Percentiles rank a stretch among this genome's conserved stretches.
Conservation (phyloP, 2,113 vertebrate species). For the Ondatra zibethicus region DNA sequence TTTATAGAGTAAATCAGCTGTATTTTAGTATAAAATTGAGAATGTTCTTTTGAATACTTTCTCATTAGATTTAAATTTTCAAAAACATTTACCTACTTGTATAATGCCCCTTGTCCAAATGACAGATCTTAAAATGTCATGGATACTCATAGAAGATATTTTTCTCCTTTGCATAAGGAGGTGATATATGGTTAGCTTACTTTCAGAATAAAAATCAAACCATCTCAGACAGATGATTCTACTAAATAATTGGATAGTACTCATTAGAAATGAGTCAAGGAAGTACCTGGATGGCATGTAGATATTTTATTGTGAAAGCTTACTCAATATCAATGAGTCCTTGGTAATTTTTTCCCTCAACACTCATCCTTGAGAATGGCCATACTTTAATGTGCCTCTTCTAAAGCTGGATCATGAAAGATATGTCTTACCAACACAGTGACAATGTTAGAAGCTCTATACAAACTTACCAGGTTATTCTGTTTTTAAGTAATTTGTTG, state of each 20-base stretch:
- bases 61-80: background rate
- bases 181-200: background rate
- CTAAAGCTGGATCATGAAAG: background rate
- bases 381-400: background rate
- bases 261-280: background rate
- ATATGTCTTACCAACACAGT: background rate
- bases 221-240: background rate
- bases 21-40: constrained; percentile 9
- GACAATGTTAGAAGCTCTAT: background rate
- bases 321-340: background rate
- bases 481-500: constrained; percentile 1
- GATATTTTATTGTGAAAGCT: background rate
- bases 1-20: background rate
- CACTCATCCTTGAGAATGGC: background rate
- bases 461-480: background rate
- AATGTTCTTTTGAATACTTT: background rate
- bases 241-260: background rate
- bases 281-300: background rate
- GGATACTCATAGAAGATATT: background rate
- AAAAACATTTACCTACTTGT: background rate
- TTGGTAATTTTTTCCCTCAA: background rate
- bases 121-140: background rate
- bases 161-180: background rate
- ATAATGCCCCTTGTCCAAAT: background rate
- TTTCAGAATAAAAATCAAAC: background rate